Percentiles rank a stretch among this genome's conserved stretches.
Conservation (phyloP, 2,888 invertebrate genomes). For the Helicoverpa assulta region DNA sequence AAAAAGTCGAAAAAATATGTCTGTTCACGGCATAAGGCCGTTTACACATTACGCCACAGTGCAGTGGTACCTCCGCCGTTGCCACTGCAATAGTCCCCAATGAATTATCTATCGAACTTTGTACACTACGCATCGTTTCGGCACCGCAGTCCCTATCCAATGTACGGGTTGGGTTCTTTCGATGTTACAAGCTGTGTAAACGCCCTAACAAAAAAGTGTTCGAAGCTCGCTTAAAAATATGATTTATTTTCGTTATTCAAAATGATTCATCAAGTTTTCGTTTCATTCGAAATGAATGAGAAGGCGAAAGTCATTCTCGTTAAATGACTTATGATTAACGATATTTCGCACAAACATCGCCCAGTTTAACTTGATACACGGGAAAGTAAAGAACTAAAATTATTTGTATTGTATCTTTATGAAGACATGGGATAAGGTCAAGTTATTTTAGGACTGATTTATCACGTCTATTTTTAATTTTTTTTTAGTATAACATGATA, state of each 20-base stretch:
- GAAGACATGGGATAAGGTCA: too few relatives aligned
- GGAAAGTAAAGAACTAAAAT: background rate
- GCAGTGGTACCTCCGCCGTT: too few relatives aligned
- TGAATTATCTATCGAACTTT: too few relatives aligned
- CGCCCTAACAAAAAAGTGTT: constrained; percentile 22
- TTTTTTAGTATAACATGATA: too few relatives aligned
- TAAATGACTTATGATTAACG: constrained; percentile 66
- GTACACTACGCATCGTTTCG: too few relatives aligned
- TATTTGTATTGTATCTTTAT: background rate
- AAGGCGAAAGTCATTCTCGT: constrained; percentile 62
- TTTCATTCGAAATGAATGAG: constrained; percentile 57
- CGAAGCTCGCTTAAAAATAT: constrained; percentile 32
- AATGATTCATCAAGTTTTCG: constrained; percentile 57
- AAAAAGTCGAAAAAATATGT: background rate
- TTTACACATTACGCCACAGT: too few relatives aligned
- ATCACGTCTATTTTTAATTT: too few relatives aligned
- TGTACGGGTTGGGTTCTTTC: background rate
- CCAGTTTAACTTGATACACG: constrained; percentile 5
- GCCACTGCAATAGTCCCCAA: too few relatives aligned
- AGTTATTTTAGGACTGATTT: too few relatives aligned
- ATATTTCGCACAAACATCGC: constrained; percentile 24
- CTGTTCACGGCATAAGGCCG: background rate
- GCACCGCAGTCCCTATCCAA: too few relatives aligned
- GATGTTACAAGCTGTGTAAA: background rate
- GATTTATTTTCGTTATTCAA: constrained; percentile 58